Evolutionary conservation across 2,113 vertebrate genomes (phyloP), one percentile per base, ranked within the genome.

Genomic region (Oophaga pumilio): DNA sequence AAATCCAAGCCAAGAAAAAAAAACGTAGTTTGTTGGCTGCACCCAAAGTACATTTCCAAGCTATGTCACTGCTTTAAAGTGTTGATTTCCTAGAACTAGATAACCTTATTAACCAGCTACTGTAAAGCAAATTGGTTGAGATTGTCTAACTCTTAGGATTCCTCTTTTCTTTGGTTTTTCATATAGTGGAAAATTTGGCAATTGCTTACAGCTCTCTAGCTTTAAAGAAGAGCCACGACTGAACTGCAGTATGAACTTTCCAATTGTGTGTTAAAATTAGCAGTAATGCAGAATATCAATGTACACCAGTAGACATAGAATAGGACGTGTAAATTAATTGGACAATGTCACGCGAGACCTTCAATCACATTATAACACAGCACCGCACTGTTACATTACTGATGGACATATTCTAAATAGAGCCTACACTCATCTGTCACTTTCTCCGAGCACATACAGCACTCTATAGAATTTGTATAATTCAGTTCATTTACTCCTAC

Each of bases 401-500:
- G 78, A 80, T 80, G 78, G 78, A 60, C 78, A 80, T 26, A 60
- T 80, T 60, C 78, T 80, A 80, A 80, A 60, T 80, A 60, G 78
- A 80, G 56, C 78, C 56, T 60, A 60, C 26, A 59, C 57, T 80
- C 78, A 60, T 60, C 78, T 80, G 78, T 80, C 78, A 80, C 53
- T 79, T 79, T 79, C 24, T 59, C 77, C 52, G 50, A 52, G 74
- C 17, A 76, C 22, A 52, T 50, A 57, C 76, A 79, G 76, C 52
- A 59, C 57, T 80, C 78, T 80, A 80, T 80, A 80, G 18, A 80
- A 80, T 80, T 22, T 80, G 78, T 80, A 57, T 80, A 80, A 80
- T 60, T 80, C 28, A 80, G 26, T 80, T 80, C 78, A 80, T 80
- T 80, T 80, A 59, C 77, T 59, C 2, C 26, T 57, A 60, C 78